Conservation (phyloP, 1,140 invertebrate genomes). For the Psix sp. region DNA sequence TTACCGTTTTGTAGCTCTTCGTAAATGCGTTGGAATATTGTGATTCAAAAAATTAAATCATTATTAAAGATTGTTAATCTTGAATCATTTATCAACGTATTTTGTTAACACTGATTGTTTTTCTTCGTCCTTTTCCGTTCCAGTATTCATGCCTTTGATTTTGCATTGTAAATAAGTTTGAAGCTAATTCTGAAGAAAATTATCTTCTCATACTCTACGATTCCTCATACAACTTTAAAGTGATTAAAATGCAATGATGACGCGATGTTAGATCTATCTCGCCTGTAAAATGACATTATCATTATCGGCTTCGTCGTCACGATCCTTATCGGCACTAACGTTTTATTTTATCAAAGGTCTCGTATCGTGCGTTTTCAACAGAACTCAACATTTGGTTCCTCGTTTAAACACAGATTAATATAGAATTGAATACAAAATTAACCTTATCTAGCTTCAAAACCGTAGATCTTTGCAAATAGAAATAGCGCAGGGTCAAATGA, state of each 20-base stretch:
- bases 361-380: too few relatives aligned
- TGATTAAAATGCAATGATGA: slow-evolving; percentile 3
- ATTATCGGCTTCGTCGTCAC: slow-evolving; percentile 40
- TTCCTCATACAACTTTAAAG: background rate
- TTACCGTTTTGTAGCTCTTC: slow-evolving; percentile 16
- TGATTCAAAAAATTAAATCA: slow-evolving; percentile 3
- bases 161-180: background rate
- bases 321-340: too few relatives aligned
- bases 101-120: background rate
- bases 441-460: too few relatives aligned
- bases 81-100: background rate
- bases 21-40: too few relatives aligned
- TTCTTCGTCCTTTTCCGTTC: background rate
- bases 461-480: too few relatives aligned
- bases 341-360: too few relatives aligned
- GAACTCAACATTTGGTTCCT: too few relatives aligned
- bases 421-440: too few relatives aligned
- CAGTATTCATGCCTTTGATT: background rate
- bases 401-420: too few relatives aligned
- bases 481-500: too few relatives aligned
- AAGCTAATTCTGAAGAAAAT: slow-evolving; percentile 18
- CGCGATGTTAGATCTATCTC: slow-evolving; percentile 23
- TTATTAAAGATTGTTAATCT: background rate
- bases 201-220: background rate
- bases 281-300: slow-evolving; percentile 38